phyloP scores from a whole-genome alignment of 2,888 invertebrate genomes.

The Platynereis dumerilii region DNA sequence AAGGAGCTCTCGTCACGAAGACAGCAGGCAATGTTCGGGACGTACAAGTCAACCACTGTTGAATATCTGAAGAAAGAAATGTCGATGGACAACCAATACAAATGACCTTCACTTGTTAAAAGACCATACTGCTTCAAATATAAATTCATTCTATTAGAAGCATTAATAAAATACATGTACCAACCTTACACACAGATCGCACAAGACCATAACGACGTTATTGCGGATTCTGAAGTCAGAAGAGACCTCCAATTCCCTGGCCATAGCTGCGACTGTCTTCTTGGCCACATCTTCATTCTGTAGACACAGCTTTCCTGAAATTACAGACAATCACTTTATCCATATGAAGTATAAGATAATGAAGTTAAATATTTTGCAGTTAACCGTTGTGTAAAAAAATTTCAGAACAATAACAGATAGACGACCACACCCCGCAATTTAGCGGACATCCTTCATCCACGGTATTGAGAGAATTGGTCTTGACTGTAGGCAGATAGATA shows the following conservation, averaged over 20 bases:
- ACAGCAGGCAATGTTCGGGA: slow-evolving; percentile 73
- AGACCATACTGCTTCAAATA: no score
- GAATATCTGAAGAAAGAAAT: slow-evolving; percentile 68
- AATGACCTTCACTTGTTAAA: no score
- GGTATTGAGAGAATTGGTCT: slow-evolving; percentile 51
- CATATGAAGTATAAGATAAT: no score
- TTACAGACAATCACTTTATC: no score
- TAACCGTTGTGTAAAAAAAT: no score
- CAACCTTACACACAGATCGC: slow-evolving; percentile 73
- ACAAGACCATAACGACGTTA: slow-evolving; percentile 72
- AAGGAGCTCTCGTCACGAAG: slow-evolving; percentile 68
- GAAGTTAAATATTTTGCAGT: no score
- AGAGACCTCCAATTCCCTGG: slow-evolving; percentile 68
- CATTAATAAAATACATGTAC: not conserved
- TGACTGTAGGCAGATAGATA: no score
- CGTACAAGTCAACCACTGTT: slow-evolving; percentile 73
- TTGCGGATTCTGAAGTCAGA: slow-evolving; percentile 69
- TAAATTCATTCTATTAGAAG: no score
- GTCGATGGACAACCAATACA: not conserved
- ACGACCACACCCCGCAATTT: slow-evolving; percentile 62
- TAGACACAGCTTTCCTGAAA: slow-evolving; percentile 70
- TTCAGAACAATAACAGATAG: no score
- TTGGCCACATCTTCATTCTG: slow-evolving; percentile 72
- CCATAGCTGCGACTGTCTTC: slow-evolving; percentile 71
- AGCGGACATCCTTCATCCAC: slow-evolving; percentile 54